Percentiles rank a stretch among this genome's conserved stretches.
phyloP scores from a whole-genome alignment of 2,113 vertebrate species.

The Nesogale talazaci region DNA sequence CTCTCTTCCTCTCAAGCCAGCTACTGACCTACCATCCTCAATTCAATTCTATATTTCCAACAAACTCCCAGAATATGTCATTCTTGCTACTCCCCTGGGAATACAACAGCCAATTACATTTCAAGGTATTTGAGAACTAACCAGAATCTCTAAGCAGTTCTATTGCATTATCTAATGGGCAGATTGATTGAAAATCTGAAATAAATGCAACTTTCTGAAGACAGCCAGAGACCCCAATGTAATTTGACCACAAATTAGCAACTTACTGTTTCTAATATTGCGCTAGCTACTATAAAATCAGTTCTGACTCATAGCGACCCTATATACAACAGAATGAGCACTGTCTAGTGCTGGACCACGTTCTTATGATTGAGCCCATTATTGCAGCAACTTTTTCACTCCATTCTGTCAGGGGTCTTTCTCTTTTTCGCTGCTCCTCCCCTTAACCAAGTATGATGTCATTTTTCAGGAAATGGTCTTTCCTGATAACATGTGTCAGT shows the following conservation, averaged over 20 bases:
- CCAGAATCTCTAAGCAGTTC: neutral
- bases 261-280: too few species aligned
- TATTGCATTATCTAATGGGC: neutral
- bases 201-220: neutral
- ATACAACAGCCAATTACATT: neutral
- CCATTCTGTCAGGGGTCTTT: too few species aligned
- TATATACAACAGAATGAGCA: too few species aligned
- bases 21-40: neutral
- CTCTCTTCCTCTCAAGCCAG: neutral
- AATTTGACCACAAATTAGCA: neutral
- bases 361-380: too few species aligned
- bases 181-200: neutral
- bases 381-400: too few species aligned
- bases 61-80: neutral
- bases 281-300: too few species aligned
- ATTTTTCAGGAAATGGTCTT: too few species aligned
- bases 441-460: too few species aligned
- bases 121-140: neutral
- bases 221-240: neutral
- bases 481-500: too few species aligned
- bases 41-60: neutral
- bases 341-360: too few species aligned
- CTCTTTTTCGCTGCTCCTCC: too few species aligned
- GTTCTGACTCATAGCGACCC: too few species aligned
- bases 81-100: neutral